Evolutionary conservation across 1,140 invertebrate genomes (phyloP), one percentile per base, ranked within the genome.

Genomic region (Phortica variegata): DNA sequence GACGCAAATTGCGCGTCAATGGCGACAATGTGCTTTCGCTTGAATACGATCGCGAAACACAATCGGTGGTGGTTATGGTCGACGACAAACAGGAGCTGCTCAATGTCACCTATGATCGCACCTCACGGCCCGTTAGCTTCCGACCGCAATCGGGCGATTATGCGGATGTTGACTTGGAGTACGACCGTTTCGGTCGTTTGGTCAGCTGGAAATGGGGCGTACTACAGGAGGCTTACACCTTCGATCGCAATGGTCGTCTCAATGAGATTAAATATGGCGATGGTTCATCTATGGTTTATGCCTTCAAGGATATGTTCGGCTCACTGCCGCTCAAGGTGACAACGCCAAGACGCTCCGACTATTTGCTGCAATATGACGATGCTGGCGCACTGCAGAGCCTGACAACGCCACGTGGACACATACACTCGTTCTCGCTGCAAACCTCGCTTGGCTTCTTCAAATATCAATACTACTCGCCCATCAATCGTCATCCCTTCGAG

Each of bases 171-270:
- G 91, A 95, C 58, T 78, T 97, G 3, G 91, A 93, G 57, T 97
- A 97, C 65, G 93, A 97, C 73, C 82, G 91, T 55, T 93, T 93
- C 56, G 94, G 94, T 12, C 83, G 92, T 60, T 77, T 97, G 29
- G 88, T 87, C 2, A 88, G 85, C 49, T 97, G 95, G 94, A 88
- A 87, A 53, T 94, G 94, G 87, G 95, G 93, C 13, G 87, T 93
- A 37, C 79, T 95, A 2, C 89, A 85, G 58, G 91, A 95, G 79
- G 89, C 83, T 2, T 95, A 94, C 65, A 86, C 86, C 3, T 95
- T 93, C 56, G 92, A 96, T 61, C 80, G 90, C 65, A 87, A 88
- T 49, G 92, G 92, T 3, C 80, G 92, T 61, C 76, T 95, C 3
- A 86, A 86, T 56, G 90, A 93, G 77, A 92, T 95, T 36, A 88